phyloP scores from a whole-genome alignment of 2,113 vertebrate species.

The Ciconia stormi region DNA sequence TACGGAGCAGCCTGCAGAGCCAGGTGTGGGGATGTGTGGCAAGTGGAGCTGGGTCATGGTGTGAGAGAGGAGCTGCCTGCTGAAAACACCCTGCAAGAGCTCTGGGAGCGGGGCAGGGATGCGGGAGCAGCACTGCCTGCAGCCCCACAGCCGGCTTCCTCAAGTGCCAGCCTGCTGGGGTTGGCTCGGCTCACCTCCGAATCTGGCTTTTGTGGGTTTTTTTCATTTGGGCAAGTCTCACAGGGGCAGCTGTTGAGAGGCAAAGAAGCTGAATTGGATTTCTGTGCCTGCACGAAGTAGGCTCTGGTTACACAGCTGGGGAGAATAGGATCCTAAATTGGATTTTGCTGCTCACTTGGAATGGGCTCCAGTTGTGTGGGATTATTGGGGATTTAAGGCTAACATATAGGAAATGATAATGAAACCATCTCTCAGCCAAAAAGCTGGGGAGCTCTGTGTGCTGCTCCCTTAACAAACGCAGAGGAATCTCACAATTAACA shows the following conservation, averaged over 20 bases:
- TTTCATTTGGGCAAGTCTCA: neutral
- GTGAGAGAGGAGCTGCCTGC: neutral
- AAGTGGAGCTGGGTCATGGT: neutral
- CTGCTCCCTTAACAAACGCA: neutral
- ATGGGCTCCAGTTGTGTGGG: neutral
- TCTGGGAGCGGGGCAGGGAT: neutral
- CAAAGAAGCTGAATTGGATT: conserved; percentile 21
- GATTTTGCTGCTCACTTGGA: conserved; percentile 30
- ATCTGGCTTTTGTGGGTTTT: neutral
- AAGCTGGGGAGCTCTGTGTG: neutral
- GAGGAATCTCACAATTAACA: neutral
- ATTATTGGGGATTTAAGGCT: conserved; percentile 53
- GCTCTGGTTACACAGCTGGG: neutral
- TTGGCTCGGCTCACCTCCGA: neutral
- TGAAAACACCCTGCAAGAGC: neutral
- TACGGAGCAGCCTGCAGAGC: neutral
- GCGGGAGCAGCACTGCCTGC: neutral
- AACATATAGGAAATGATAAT: conserved; percentile 1
- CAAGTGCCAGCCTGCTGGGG: neutral
- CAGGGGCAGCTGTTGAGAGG: neutral
- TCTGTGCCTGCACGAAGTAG: neutral
- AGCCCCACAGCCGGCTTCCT: neutral
- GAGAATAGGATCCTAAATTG: conserved; percentile 50
- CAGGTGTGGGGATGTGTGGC: rapidly evolving
- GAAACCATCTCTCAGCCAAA: neutral